Evolutionary conservation across 2,113 vertebrate species (phyloP).

Genomic region (Pelecanus crispus): DNA sequence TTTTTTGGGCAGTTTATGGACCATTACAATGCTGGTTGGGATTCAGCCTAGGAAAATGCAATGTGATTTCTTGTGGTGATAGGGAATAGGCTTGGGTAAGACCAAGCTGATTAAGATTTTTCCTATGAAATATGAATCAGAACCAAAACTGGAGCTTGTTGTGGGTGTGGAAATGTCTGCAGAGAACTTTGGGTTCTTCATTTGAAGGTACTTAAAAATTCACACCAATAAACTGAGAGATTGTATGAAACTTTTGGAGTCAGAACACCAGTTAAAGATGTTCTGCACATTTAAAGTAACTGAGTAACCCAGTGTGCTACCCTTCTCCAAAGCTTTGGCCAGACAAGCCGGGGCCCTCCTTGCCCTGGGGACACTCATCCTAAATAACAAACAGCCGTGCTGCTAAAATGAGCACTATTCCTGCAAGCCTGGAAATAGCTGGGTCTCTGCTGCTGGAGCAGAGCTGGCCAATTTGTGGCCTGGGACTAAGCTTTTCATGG

Average conservation of each 20-base stretch:
- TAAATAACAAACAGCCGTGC: neutral
- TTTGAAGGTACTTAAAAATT: neutral
- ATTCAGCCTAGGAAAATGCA: neutral
- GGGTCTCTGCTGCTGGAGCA: neutral
- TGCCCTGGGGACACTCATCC: constrained; percentile 21
- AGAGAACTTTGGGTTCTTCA: neutral
- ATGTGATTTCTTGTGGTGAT: neutral
- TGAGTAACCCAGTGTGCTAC: neutral
- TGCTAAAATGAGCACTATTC: neutral
- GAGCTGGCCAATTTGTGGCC: neutral
- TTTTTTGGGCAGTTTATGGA: neutral
- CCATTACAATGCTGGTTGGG: neutral
- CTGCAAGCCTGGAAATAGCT: neutral
- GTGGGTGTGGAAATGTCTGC: neutral
- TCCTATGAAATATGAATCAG: neutral
- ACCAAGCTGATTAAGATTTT: neutral
- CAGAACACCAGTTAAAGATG: neutral
- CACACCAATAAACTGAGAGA: neutral
- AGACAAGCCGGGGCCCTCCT: neutral
- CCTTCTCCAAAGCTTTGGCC: constrained; percentile 33
- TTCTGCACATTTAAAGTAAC: neutral
- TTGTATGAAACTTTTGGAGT: neutral
- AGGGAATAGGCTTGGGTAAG: neutral
- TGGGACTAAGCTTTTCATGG: neutral
- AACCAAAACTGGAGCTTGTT: neutral